A percentile compares a stretch with the other conserved stretches of the same genome.
phyloP scores from a whole-genome alignment of 2,797 vertebrate species.

The Spatula clypeata region DNA sequence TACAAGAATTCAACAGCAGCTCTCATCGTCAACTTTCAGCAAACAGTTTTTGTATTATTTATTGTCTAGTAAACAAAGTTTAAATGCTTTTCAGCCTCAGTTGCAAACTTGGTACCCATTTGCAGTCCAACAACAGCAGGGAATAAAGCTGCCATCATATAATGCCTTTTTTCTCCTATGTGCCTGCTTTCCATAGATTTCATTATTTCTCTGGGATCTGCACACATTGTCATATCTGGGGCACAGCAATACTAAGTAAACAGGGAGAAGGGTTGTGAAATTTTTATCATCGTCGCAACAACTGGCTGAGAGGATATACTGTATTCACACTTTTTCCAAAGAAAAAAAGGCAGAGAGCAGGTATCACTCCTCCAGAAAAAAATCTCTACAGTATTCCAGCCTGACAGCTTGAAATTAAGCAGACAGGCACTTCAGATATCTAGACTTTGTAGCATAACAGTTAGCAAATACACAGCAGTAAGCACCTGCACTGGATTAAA shows the following conservation, averaged over 20 bases:
- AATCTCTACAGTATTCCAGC: neutral
- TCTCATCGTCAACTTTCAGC: slow-evolving; percentile 51
- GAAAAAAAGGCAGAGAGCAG: neutral
- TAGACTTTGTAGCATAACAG: neutral
- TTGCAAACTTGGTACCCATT: slow-evolving; percentile 59
- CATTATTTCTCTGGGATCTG: slow-evolving; percentile 67
- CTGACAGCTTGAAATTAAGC: slow-evolving; percentile 2
- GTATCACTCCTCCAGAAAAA: slow-evolving; percentile 16
- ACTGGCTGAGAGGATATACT: slow-evolving; percentile 21
- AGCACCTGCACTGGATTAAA: slow-evolving; percentile 19
- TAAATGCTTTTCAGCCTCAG: slow-evolving; percentile 69
- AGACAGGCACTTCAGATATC: neutral
- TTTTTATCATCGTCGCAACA: slow-evolving; percentile 57
- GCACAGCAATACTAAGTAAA: slow-evolving; percentile 54
- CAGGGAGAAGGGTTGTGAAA: slow-evolving; percentile 48
- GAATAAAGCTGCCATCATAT: slow-evolving; percentile 72
- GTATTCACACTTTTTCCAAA: slow-evolving; percentile 24
- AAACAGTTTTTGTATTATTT: slow-evolving; percentile 68
- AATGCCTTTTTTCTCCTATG: slow-evolving; percentile 49
- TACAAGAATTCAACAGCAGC: slow-evolving; percentile 2
- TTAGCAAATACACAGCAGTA: neutral
- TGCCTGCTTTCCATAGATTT: slow-evolving; percentile 63
- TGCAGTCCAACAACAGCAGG: slow-evolving; percentile 65
- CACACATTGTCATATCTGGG: slow-evolving; percentile 70
- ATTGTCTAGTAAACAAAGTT: slow-evolving; percentile 74